These are phyloP conservation scores for Ochotona curzoniae DNA, from an alignment of 2,113 vertebrate species.

Conservation along the genomic window DNA sequence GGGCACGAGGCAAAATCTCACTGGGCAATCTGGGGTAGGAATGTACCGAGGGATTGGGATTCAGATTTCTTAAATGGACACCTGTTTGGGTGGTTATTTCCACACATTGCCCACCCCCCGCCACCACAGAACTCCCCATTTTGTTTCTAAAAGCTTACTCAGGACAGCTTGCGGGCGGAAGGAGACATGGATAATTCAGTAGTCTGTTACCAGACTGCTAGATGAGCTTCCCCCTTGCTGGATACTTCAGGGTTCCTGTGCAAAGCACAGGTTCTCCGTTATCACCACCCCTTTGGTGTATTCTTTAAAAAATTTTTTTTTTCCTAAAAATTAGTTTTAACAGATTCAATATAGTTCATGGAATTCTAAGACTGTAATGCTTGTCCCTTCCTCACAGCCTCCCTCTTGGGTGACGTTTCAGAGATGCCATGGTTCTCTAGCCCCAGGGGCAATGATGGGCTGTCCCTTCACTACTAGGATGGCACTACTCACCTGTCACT, in stretches of 20 bases:
- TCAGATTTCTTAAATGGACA: constrained; percentile 20
- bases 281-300: neutral
- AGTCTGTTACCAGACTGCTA: neutral
- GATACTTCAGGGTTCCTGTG: neutral
- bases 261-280: neutral
- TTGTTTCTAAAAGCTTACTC: neutral
- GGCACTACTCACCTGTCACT: neutral
- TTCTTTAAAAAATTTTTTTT: neutral
- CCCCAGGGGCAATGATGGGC: neutral
- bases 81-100: neutral
- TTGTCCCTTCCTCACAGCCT: too few relatives aligned
- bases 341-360: too few relatives aligned
- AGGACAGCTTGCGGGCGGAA: neutral
- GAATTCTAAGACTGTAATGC: too few relatives aligned
- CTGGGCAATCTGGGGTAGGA: neutral
- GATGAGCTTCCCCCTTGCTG: neutral
- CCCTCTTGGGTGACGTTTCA: too few relatives aligned
- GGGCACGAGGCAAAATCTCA: neutral
- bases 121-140: neutral
- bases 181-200: neutral
- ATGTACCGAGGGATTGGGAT: neutral
- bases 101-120: neutral
- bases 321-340: too few relatives aligned
- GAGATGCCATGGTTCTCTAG: neutral
- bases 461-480: neutral